These are phyloP conservation scores for Cnemophilus loriae DNA, from an alignment of 2,113 vertebrate genomes.

Conservation along the genomic window DNA sequence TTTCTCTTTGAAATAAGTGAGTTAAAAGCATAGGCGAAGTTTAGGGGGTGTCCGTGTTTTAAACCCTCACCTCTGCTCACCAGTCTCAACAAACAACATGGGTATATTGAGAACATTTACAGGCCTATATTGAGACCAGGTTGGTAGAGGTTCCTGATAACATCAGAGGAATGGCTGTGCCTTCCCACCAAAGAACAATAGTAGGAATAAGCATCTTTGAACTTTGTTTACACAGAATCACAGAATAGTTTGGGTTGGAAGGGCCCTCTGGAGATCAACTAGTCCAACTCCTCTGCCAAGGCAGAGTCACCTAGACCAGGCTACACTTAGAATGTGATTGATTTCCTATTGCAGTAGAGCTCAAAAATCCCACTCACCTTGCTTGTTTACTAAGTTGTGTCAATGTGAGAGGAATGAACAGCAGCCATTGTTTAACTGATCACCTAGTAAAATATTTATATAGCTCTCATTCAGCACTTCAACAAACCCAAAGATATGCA, in stretches of 20 bases:
- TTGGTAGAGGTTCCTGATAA: neutral
- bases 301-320: neutral
- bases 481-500: neutral
- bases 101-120: neutral
- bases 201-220: neutral
- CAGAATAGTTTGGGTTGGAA: neutral
- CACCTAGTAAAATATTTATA: neutral
- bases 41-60: neutral
- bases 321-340: neutral
- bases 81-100: accelerated
- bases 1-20: neutral
- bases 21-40: neutral
- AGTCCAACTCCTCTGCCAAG: neutral
- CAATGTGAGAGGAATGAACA: neutral
- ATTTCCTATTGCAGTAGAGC: neutral
- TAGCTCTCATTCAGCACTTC: neutral
- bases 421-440: neutral
- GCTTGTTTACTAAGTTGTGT: neutral
- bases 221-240: neutral
- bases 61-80: neutral
- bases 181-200: neutral
- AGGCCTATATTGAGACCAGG: neutral
- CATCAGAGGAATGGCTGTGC: neutral
- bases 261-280: neutral
- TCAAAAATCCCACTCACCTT: neutral